Evolutionary conservation across 2,888 invertebrate species (phyloP), one percentile per base, ranked within the genome.

Genomic region (Marronus borbonicus): DNA sequence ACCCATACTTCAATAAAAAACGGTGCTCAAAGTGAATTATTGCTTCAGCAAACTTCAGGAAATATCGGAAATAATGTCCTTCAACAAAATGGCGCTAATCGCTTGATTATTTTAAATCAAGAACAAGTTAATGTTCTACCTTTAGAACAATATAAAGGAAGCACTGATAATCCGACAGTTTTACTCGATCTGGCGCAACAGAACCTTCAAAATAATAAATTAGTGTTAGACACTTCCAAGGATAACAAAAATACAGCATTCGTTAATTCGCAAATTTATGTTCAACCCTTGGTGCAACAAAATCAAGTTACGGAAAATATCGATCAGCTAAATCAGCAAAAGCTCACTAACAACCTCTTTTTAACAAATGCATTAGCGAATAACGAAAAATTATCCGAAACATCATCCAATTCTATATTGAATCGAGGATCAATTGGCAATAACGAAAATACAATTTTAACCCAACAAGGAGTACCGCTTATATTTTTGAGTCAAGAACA

Each of bases 261-360:
- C 3, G 24, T 74, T 1, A 74, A 24, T n/a, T n/a, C n/a, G 12
- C 78, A 76, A 58, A 52, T 44, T 24, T 64, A 78, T 50, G 36
- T 76, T 44, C 70, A 80, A 66, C 76, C 78, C 39, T n/a, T 72
- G 2, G 31, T 50, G 31, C 72, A 80, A 66, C 65, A 72, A 76
- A 20, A n/a, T 14, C 65, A 44, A 36, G 12, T n/a, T n/a, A 44
- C 17, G 17, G 17, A 68, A n/a, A 52, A 60, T 39, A 28, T 24
- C 28, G 49, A 28, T 3, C 14, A 31, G 36, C 10, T 20, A 76
- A 44, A 55, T 64, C 50, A 55, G 24, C 39, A 76, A 31, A 14
- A 12, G 58, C 7, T n/a, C 14, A 50, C 17, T 20, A 36, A 49
- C 36, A 62, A 62, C 31, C 10, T 31, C 2, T 3, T 62, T 28